A percentile compares a stretch with the other conserved stretches of the same genome.
Conservation (phyloP, 1,140 invertebrate species). For the Orchestia grillus region DNA sequence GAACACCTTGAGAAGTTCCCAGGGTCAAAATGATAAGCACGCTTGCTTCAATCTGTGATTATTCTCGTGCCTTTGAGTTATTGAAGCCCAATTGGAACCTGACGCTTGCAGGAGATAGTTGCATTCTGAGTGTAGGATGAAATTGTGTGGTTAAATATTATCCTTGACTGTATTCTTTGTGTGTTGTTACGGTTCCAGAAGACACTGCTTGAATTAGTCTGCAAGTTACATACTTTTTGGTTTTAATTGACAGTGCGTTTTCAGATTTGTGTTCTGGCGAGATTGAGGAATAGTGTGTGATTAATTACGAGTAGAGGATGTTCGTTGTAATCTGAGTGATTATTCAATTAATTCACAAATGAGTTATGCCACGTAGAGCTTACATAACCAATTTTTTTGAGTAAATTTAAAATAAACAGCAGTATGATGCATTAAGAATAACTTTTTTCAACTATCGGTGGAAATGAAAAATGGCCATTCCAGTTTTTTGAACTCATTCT, state of each 20-base stretch:
- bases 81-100: background rate
- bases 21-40: background rate
- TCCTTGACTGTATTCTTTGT: background rate
- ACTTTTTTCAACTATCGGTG: background rate
- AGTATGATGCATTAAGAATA: background rate
- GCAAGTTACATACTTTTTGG: background rate
- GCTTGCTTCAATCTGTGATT: background rate
- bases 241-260: background rate
- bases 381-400: background rate
- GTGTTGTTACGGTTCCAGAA: no score
- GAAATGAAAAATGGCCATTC: background rate
- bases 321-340: background rate
- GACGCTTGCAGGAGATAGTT: background rate
- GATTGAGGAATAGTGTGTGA: background rate
- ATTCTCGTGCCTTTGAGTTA: background rate
- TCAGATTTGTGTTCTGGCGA: background rate
- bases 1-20: background rate
- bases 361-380: background rate
- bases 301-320: background rate
- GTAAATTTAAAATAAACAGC: background rate
- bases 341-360: background rate
- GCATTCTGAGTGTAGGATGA: background rate
- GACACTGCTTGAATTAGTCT: no score
- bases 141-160: background rate
- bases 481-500: background rate